These are phyloP conservation scores for Lethenteron reissneri DNA, from an alignment of 2,113 vertebrate species.

Conservation along the genomic window DNA sequence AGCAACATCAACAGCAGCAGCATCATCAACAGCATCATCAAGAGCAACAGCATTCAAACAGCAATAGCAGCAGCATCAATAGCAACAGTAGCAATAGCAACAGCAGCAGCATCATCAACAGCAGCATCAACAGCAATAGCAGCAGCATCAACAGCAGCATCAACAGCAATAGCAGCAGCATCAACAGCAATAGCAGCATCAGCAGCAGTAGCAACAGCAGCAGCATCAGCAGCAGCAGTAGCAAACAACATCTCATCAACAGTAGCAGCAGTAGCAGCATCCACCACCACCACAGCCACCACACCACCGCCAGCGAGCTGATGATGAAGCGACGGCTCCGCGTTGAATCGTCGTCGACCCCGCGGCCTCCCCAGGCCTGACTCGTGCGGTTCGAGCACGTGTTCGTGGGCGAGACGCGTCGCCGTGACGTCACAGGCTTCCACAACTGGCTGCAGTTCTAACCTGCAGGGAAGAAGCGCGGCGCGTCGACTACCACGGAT, in stretches of 20 bases:
- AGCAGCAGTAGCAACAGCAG: background rate
- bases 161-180: no score
- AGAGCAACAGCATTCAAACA: no score
- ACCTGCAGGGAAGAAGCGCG: constrained; percentile 41
- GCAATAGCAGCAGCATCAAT: no score
- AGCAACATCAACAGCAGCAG: background rate
- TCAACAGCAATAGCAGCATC: background rate
- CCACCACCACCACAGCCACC: background rate
- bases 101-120: background rate
- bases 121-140: background rate
- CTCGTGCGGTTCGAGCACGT: constrained; percentile 62
- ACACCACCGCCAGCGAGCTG: background rate
- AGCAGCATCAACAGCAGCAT: background rate
- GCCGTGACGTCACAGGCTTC: constrained; percentile 33
- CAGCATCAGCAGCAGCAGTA: background rate
- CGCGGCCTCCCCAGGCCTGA: constrained; percentile 23
- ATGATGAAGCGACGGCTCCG: background rate
- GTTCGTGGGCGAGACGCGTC: constrained; percentile 49
- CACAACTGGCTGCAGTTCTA: constrained; percentile 72
- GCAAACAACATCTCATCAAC: background rate
- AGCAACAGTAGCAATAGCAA: background rate
- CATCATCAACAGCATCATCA: background rate
- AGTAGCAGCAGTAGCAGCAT: background rate
- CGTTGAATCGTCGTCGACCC: background rate
- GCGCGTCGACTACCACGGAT: constrained; percentile 49